Base-by-base conservation (phyloP, 2,888 invertebrate genomes). In the Trissonchulus sp. region DNA sequence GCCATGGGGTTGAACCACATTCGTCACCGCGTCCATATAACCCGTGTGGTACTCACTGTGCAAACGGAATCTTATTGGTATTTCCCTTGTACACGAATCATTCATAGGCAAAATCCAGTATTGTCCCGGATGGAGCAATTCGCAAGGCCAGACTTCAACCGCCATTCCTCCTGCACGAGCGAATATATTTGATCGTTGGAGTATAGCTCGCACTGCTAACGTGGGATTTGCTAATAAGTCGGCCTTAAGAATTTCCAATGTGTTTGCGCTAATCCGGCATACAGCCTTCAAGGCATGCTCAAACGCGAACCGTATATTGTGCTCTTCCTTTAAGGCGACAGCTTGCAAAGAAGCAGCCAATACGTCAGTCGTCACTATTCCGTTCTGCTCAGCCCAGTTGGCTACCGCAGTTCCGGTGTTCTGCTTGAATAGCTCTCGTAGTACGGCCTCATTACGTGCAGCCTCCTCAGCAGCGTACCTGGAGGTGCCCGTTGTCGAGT, bases 321-420 rank as follows among this genome's bases (percentile, higher is more conserved):
- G n/a, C n/a, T n/a, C n/a, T n/a, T n/a, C 28, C 8, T 65, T n/a
- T 31, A 65, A 65, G 28, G 28, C 8, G 15, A 65, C 18, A 8
- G 65, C 65, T 65, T 65, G 65, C n/a, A 65, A 18, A 65, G 31
- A 31, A 31, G 65, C 8, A 65, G 65, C 65, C n/a, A 65, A 30
- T 18, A 65, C 31, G 31, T 65, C 65, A 8, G 65, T 31, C 8
- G 65, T 65, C 15, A 65, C 34, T 60, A 60, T 23, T 60, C 60
- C 60, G 18, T 60, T 18, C n/a, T 18, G n/a, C 60, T 60, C n/a
- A 60, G 60, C n/a, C n/a, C n/a, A n/a, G n/a, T n/a, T n/a, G n/a
- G n/a, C n/a, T n/a, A n/a, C n/a, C n/a, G n/a, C n/a, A n/a, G n/a
- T n/a, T n/a, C n/a, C n/a, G n/a, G n/a, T n/a, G n/a, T n/a, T n/a